A percentile compares a stretch with the other conserved stretches of the same genome.
Conservation (phyloP, 2,888 invertebrate genomes). For the Aleiodes alternator region DNA sequence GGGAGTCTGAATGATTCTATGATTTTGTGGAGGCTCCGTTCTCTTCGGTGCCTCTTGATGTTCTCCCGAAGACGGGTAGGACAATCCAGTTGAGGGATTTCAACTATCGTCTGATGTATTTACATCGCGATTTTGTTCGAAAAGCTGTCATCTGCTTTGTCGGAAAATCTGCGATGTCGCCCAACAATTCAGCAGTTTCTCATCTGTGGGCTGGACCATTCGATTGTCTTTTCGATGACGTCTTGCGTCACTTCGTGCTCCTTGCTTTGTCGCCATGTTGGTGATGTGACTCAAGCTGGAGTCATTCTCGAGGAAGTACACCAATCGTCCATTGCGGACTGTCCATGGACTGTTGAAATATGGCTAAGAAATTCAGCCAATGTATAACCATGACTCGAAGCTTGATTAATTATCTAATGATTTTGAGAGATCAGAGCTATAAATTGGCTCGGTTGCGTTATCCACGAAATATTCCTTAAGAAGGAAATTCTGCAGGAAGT, state of each 20-base stretch:
- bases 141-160: not conserved
- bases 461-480: constrained; percentile 60
- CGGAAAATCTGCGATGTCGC: constrained; percentile 19
- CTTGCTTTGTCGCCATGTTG: not conserved
- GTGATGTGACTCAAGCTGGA: not conserved
- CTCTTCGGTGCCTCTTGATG: not conserved
- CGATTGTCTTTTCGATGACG: no score
- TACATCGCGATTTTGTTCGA: constrained; percentile 33
- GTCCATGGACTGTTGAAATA: constrained; percentile 51
- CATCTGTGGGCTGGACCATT: no score
- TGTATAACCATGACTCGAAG: constrained; percentile 46
- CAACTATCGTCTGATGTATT: constrained; percentile 14
- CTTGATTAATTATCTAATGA: constrained; percentile 55
- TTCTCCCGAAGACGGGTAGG: not conserved
- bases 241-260: not conserved
- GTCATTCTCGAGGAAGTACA: not conserved
- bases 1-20: not conserved
- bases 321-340: constrained; percentile 6
- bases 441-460: constrained; percentile 50
- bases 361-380: constrained; percentile 59
- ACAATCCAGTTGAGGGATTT: not conserved
- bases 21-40: not conserved
- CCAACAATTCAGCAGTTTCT: not conserved
- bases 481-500: constrained; percentile 67
- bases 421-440: constrained; percentile 58